phyloP scores from a whole-genome alignment of 2,888 invertebrate genomes.

The Andrena trimmerana region DNA sequence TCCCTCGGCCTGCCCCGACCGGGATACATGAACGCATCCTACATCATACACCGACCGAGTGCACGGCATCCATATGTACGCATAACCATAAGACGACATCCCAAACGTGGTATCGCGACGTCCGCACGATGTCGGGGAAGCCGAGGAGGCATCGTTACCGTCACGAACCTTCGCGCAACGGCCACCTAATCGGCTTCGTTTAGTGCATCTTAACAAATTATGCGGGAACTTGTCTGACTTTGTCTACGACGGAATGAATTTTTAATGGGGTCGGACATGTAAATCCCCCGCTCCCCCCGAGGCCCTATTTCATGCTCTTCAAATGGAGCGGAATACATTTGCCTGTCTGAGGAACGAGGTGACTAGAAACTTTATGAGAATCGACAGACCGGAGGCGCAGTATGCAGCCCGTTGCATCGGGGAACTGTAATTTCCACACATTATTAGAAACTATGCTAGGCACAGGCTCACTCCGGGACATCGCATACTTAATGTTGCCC shows the following conservation, averaged over 20 bases:
- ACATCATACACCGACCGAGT: conserved; percentile 58
- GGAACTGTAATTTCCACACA: background rate
- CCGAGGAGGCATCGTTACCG: conserved; percentile 56
- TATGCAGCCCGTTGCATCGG: background rate
- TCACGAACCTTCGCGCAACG: conserved; percentile 58
- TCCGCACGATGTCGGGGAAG: conserved; percentile 35
- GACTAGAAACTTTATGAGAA: conserved; percentile 23
- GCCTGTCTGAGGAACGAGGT: background rate
- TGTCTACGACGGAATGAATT: conserved; percentile 49
- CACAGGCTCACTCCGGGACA: background rate
- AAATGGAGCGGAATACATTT: conserved; percentile 36
- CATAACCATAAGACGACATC: conserved; percentile 73
- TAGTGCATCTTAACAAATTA: conserved; percentile 48
- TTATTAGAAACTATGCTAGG: background rate
- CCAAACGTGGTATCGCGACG: conserved; percentile 75
- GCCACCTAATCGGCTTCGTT: conserved; percentile 40
- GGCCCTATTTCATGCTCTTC: conserved; percentile 40
- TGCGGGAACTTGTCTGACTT: conserved; percentile 29
- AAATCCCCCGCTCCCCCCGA: conserved; percentile 19
- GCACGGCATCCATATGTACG: conserved; percentile 72
- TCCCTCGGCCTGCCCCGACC: conserved; percentile 23
- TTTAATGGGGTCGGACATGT: conserved; percentile 32
- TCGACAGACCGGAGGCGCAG: background rate
- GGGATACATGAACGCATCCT: conserved; percentile 50
- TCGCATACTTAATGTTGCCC: background rate